Percentiles rank a stretch among this genome's conserved stretches.
Evolutionary conservation across 2,113 vertebrate species (phyloP).

Genomic region (Ceratotherium simum): DNA sequence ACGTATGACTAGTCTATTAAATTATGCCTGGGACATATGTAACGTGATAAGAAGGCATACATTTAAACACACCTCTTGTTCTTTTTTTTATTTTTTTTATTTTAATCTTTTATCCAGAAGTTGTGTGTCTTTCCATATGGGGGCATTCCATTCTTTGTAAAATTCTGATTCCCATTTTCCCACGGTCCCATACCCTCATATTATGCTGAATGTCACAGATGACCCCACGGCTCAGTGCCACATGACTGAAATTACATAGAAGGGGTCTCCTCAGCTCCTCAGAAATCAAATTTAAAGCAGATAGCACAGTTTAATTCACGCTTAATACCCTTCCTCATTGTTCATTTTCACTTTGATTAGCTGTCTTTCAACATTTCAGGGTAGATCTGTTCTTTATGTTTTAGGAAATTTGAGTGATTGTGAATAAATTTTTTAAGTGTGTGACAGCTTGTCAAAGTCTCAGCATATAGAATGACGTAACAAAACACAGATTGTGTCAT

Average conservation of each 20-base stretch:
- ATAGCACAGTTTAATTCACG: not conserved
- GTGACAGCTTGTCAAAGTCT: not conserved
- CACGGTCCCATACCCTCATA: fast-evolving
- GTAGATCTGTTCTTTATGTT: not conserved
- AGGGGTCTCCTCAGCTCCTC: not conserved
- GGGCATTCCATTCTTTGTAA: not conserved
- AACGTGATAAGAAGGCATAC: too few species aligned
- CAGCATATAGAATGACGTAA: not conserved
- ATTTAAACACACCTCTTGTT: not conserved
- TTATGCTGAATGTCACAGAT: not conserved
- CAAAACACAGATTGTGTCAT: not conserved
- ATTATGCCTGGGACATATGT: not conserved
- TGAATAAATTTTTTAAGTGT: not conserved
- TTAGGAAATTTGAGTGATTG: not conserved
- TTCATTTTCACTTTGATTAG: not conserved
- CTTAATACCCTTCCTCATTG: not conserved
- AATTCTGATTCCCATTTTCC: not conserved
- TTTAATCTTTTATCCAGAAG: not conserved
- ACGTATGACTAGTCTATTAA: not conserved
- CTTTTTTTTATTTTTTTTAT: not conserved
- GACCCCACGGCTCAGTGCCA: not conserved
- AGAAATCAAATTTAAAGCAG: conserved; percentile 25
- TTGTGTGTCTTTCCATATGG: not conserved
- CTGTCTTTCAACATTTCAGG: not conserved
- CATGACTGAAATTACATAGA: not conserved